A percentile compares a stretch with the other conserved stretches of the same genome.
Conservation (phyloP, 2,888 invertebrate species). For the Drosophila paramelanica region DNA sequence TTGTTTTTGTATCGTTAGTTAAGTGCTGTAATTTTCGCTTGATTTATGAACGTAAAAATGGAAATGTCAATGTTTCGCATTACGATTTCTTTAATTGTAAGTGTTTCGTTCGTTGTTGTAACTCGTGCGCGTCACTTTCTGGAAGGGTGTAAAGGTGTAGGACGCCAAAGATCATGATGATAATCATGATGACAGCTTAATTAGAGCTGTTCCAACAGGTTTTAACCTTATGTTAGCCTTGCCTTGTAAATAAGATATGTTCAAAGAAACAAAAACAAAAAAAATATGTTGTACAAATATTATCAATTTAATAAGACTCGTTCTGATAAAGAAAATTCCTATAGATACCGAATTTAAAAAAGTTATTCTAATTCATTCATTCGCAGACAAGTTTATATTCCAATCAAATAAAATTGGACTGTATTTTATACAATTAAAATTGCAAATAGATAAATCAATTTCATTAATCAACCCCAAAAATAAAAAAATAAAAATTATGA, state of each 20-base stretch:
- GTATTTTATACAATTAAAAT: not conserved
- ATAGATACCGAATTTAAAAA: too few species aligned
- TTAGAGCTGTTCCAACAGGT: constrained; percentile 38
- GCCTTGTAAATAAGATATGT: not conserved
- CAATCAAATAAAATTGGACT: not conserved
- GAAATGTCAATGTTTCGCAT: constrained; percentile 78
- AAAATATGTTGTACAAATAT: not conserved
- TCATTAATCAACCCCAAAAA: not conserved
- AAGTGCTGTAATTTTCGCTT: constrained; percentile 75
- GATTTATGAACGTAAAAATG: constrained; percentile 77
- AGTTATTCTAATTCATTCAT: too few species aligned
- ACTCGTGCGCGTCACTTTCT: constrained; percentile 39
- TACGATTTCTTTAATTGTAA: constrained; percentile 74
- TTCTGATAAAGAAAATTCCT: too few species aligned
- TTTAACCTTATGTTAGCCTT: not conserved
- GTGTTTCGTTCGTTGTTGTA: constrained; percentile 44
- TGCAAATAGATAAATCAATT: not conserved
- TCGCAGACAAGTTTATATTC: too few species aligned
- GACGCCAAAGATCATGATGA: constrained; percentile 37
- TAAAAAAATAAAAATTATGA: not conserved
- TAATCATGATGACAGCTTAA: constrained; percentile 64
- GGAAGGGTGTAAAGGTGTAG: constrained; percentile 25
- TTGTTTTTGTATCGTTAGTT: constrained; percentile 32
- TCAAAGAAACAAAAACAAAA: not conserved
- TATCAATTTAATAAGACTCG: not conserved